phyloP scores from a whole-genome alignment of 2,797 vertebrate species.

The Myotis myotis region DNA sequence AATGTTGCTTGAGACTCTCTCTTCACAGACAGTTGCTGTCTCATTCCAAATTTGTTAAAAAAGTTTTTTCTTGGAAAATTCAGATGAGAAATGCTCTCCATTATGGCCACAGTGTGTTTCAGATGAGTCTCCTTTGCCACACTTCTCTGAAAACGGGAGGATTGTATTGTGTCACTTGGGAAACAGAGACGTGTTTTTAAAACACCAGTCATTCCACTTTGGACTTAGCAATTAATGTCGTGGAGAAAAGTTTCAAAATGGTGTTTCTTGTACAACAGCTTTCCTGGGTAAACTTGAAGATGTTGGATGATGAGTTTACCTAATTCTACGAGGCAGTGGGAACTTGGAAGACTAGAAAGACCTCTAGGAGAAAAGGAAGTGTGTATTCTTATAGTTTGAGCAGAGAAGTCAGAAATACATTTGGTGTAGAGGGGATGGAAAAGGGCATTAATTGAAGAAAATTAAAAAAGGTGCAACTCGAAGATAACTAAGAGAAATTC shows the following conservation, averaged over 20 bases:
- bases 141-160: constrained; percentile 46
- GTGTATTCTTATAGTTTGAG: not conserved
- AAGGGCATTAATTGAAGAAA: not conserved
- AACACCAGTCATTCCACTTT: constrained; percentile 53
- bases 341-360: not conserved
- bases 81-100: constrained; percentile 25
- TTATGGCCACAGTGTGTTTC: constrained; percentile 4
- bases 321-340: not conserved
- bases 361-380: not conserved
- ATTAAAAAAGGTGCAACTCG: not conserved
- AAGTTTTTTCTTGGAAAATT: not conserved
- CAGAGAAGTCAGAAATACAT: not conserved
- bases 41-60: constrained; percentile 53
- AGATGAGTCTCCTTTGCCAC: constrained; percentile 5
- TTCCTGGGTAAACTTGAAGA: constrained; percentile 49
- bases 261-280: constrained; percentile 6
- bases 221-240: constrained; percentile 56
- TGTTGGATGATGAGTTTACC: constrained; percentile 36
- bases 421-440: not conserved
- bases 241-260: constrained; percentile 53
- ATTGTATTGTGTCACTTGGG: constrained; percentile 38
- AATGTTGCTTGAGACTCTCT: not conserved
- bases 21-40: constrained; percentile 22
- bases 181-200: constrained; percentile 56
- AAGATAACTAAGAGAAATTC: not conserved